phyloP scores from a whole-genome alignment of 2,888 invertebrate species.

The Capitulum mitella region DNA sequence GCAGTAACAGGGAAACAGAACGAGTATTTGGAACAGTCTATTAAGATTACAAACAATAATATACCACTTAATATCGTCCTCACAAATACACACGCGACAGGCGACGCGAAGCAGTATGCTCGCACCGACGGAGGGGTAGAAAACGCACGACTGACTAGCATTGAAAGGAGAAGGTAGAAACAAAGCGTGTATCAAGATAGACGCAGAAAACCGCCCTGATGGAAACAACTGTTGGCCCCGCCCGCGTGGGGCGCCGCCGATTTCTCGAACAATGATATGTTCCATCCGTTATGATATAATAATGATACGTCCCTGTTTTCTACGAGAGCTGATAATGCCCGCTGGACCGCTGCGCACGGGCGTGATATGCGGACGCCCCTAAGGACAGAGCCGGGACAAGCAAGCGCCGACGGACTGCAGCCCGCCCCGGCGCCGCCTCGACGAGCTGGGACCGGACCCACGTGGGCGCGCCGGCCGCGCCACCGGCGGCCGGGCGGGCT shows the following conservation, averaged over 20 bases:
- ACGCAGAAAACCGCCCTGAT: too few species aligned
- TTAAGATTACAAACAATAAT: constrained; percentile 22
- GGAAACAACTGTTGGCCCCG: too few species aligned
- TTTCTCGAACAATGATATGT: neutral
- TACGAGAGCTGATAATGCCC: too few species aligned
- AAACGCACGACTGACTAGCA: neutral
- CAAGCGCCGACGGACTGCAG: too few species aligned
- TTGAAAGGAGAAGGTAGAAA: constrained; percentile 7
- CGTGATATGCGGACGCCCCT: too few species aligned
- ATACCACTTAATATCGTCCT: constrained; percentile 11
- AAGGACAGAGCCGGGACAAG: too few species aligned
- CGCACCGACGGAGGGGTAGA: neutral
- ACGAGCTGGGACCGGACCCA: too few species aligned
- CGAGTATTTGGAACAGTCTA: constrained; percentile 1
- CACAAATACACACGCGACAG: neutral
- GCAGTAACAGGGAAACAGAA: neutral
- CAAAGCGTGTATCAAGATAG: neutral
- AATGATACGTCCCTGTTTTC: neutral
- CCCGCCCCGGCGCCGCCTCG: neutral
- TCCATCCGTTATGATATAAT: neutral
- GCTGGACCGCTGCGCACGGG: too few species aligned
- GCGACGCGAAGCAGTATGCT: neutral
- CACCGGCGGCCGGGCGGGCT: neutral
- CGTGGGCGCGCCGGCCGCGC: neutral
- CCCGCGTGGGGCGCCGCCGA: neutral